phyloP scores from a whole-genome alignment of 2,113 vertebrate genomes.

The Marmota monax region DNA sequence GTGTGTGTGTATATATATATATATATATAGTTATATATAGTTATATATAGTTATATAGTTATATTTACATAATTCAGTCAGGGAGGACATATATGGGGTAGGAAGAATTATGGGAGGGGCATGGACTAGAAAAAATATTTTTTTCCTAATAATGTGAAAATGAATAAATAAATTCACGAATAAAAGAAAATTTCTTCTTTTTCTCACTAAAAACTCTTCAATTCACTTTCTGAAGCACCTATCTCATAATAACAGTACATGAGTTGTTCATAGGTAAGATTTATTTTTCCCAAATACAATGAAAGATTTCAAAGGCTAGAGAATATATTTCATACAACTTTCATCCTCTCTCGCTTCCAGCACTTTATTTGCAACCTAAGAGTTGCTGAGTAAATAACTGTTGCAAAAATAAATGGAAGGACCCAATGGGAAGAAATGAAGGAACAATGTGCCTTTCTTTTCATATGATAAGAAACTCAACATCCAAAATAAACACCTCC shows the following conservation, averaged over 20 bases:
- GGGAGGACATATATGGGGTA: neutral
- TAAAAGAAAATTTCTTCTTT: neutral
- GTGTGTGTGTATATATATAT: too few species aligned
- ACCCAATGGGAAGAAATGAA: neutral
- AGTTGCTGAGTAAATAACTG: conserved; percentile 40
- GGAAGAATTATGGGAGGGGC: neutral
- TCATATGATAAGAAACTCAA: conserved; percentile 8
- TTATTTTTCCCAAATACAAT: neutral
- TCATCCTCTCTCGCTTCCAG: neutral
- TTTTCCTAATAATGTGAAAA: neutral
- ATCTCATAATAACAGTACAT: neutral
- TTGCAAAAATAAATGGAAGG: conserved; percentile 21
- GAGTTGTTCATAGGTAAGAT: neutral
- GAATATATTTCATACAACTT: neutral
- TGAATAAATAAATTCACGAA: neutral
- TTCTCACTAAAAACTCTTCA: neutral
- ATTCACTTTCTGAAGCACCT: conserved; percentile 15
- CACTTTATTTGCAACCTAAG: neutral
- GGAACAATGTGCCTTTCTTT: neutral
- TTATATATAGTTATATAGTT: too few species aligned
- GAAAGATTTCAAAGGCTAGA: conserved; percentile 5
- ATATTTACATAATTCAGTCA: neutral
- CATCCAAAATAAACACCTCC: neutral
- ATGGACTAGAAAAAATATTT: neutral
- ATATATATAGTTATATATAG: too few species aligned